Conservation (phyloP, 2,113 vertebrate species). For the Asarcornis scutulata region DNA sequence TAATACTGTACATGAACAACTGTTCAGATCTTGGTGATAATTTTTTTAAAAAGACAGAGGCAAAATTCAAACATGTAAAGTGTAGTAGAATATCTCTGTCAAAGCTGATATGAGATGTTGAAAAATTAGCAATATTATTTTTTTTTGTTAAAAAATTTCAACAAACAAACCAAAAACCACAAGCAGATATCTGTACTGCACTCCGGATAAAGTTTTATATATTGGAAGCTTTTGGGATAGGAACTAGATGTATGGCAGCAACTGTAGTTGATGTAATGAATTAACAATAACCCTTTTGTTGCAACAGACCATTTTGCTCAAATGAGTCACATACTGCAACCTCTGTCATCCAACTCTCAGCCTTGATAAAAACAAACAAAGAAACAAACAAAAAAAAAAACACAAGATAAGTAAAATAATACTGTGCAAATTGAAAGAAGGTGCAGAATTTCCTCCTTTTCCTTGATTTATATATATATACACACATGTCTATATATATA, state of each 20-base stretch:
- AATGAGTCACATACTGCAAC: background rate
- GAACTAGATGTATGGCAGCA: background rate
- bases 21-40: background rate
- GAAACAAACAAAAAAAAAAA: too few species aligned
- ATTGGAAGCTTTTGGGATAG: background rate
- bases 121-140: background rate
- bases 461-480: too few species aligned
- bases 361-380: background rate
- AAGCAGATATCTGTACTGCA: background rate
- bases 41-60: background rate
- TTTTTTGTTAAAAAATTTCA: too few species aligned
- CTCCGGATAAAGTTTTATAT: accelerated
- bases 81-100: background rate
- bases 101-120: background rate
- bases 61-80: background rate
- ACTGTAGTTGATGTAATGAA: background rate
- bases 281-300: background rate
- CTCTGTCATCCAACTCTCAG: background rate
- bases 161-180: background rate
- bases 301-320: background rate
- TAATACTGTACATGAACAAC: background rate
- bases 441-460: background rate
- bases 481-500: too few species aligned
- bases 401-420: background rate
- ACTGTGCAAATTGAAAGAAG: background rate